phyloP scores from a whole-genome alignment of 2,113 vertebrate genomes.

The Petrocephalus microphthalmus region DNA sequence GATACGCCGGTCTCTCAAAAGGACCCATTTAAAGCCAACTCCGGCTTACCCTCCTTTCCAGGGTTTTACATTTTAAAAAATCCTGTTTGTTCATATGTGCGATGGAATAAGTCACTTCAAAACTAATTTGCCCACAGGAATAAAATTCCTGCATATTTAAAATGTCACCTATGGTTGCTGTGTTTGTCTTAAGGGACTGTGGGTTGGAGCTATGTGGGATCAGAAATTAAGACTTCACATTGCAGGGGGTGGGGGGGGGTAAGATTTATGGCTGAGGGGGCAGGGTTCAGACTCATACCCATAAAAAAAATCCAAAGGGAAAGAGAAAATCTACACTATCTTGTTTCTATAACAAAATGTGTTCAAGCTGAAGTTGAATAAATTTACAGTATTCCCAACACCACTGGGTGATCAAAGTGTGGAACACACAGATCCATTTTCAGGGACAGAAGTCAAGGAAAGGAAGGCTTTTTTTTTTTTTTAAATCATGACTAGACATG shows the following conservation, averaged over 20 bases:
- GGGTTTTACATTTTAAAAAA: not conserved
- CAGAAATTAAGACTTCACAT: slow-evolving; percentile 1
- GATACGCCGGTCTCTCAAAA: slow-evolving; percentile 8
- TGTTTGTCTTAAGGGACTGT: not conserved
- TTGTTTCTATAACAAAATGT: not conserved
- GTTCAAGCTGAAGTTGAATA: not conserved
- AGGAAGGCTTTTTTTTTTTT: not conserved
- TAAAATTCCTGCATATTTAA: slow-evolving; percentile 13
- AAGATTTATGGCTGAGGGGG: not conserved
- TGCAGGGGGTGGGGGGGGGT: not conserved
- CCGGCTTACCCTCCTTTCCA: slow-evolving; percentile 20
- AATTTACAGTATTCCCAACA: not conserved
- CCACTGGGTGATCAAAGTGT: not conserved
- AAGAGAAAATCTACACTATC: not conserved
- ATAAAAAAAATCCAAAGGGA: not conserved
- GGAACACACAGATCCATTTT: not conserved
- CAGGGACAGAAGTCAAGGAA: not conserved
- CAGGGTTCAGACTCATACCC: not conserved
- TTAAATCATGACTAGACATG: not conserved
- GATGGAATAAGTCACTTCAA: not conserved
- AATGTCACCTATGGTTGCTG: not conserved
- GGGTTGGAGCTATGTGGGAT: not conserved
- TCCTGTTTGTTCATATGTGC: not conserved
- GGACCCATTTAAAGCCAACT: slow-evolving; percentile 32
- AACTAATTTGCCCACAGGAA: not conserved